Evolutionary conservation across 2,113 vertebrate species (phyloP).

Genomic region (Neodon shergylaensis): DNA sequence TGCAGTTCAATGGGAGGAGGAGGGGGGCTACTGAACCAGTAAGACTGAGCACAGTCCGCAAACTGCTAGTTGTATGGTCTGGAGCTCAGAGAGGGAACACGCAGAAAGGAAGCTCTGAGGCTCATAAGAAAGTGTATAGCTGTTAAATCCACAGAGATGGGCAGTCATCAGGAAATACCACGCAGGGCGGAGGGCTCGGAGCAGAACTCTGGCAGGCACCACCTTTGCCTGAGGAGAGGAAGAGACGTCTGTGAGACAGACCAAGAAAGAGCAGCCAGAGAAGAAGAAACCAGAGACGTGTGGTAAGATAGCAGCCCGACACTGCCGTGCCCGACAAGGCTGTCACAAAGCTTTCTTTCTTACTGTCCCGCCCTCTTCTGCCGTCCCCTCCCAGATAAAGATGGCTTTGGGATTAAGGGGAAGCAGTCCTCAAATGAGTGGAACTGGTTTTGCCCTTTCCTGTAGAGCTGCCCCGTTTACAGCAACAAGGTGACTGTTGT

Average conservation of each 20-base stretch:
- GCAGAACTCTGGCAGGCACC: not conserved
- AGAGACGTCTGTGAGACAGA: not conserved
- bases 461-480: not conserved
- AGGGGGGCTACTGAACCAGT: not conserved
- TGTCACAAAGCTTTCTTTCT: not conserved
- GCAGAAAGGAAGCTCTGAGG: not conserved
- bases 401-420: not conserved
- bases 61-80: not conserved
- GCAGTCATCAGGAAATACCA: not conserved
- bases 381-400: not conserved
- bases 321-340: not conserved
- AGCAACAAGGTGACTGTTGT: not conserved
- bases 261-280: not conserved
- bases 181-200: not conserved
- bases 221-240: not conserved
- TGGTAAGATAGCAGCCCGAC: not conserved
- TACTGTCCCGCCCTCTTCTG: not conserved
- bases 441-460: constrained; percentile 35
- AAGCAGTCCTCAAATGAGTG: not conserved
- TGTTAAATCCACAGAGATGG: not conserved
- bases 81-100: not conserved
- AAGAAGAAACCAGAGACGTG: not conserved
- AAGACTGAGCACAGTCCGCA: not conserved
- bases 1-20: not conserved
- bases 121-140: not conserved